Percentiles rank a stretch among this genome's conserved stretches.
phyloP scores from a whole-genome alignment of 2,888 invertebrate genomes.

The Spodoptera picta region DNA sequence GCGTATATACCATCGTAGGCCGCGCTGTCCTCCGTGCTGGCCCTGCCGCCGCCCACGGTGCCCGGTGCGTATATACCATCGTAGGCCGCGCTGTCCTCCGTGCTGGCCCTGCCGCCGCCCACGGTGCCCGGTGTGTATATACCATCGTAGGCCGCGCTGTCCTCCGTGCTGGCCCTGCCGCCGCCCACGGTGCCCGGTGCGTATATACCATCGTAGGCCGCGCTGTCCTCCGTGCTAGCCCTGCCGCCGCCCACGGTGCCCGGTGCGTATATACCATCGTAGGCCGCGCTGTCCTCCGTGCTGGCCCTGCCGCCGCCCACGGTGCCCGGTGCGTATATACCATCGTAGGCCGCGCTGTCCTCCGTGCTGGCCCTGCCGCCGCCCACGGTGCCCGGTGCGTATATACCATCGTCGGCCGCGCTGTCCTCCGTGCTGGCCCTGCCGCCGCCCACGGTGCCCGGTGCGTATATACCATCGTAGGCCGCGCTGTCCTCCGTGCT shows the following conservation, averaged over 20 bases:
- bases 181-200: conserved; percentile 75
- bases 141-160: conserved; percentile 87
- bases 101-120: conserved; percentile 77
- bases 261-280: conserved; percentile 75
- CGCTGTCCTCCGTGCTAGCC: conserved; percentile 75
- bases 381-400: conserved; percentile 73
- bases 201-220: conserved; percentile 85
- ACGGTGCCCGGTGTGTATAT: conserved; percentile 70
- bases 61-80: conserved; percentile 73
- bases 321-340: conserved; percentile 67
- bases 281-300: conserved; percentile 85
- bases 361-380: conserved; percentile 78
- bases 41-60: conserved; percentile 76
- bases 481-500: conserved; percentile 85
- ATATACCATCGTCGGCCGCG: conserved; percentile 86
- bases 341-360: conserved; percentile 88
- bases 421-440: conserved; percentile 76
- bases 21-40: conserved; percentile 78
- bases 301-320: conserved; percentile 77
- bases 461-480: conserved; percentile 76
- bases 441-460: conserved; percentile 76
- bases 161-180: conserved; percentile 77
- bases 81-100: conserved; percentile 86
- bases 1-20: conserved; percentile 71
- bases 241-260: conserved; percentile 77